These are phyloP conservation scores for Phoebastria nigripes DNA, from an alignment of 2,797 vertebrate species.

Conservation along the genomic window DNA sequence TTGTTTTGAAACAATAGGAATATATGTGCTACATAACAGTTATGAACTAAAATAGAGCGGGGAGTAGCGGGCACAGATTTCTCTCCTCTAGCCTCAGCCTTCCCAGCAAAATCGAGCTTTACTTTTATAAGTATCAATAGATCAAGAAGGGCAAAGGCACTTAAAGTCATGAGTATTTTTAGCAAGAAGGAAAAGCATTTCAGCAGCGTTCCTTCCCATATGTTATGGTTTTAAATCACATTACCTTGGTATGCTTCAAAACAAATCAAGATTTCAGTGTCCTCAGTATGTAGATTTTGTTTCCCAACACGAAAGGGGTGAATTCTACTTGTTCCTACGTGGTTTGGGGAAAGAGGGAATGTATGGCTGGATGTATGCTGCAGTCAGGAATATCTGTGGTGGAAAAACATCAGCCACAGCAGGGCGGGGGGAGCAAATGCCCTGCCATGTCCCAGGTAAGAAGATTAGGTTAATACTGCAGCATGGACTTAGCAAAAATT, in stretches of 20 bases:
- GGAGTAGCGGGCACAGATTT: background rate
- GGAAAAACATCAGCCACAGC: background rate
- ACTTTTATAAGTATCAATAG: background rate
- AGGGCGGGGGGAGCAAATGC: background rate
- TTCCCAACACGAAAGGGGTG: background rate
- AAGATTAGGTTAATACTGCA: conserved; percentile 23
- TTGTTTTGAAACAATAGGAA: background rate
- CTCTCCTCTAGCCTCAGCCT: background rate
- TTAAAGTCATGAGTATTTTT: background rate
- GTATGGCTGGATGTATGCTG: background rate
- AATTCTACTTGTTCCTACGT: background rate
- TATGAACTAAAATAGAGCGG: background rate
- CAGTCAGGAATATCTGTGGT: background rate
- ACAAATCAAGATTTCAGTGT: background rate
- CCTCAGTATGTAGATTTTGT: fast-evolving
- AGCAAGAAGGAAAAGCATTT: background rate
- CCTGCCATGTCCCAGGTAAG: background rate
- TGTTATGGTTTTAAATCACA: fast-evolving
- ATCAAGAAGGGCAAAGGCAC: background rate
- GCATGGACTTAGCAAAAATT: conserved; percentile 19
- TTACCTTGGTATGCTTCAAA: background rate
- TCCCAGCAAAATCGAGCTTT: background rate
- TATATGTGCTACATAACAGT: background rate
- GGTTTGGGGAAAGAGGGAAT: background rate
- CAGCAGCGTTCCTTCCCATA: background rate